phyloP scores from a whole-genome alignment of 2,113 vertebrate genomes.

The Mirza zaza region DNA sequence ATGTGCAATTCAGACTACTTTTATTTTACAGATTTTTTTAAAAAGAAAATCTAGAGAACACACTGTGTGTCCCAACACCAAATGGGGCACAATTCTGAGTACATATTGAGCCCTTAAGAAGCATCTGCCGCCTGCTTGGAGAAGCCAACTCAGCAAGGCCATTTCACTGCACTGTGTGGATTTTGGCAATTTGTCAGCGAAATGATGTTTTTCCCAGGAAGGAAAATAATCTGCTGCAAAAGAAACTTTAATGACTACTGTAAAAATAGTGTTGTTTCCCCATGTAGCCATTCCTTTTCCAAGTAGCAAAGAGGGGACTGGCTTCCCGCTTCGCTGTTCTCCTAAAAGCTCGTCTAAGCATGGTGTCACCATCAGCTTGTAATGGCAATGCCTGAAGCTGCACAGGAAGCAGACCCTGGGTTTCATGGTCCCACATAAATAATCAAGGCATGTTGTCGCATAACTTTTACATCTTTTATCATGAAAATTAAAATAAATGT shows the following conservation, averaged over 20 bases:
- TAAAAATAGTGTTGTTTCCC: conserved; percentile 60
- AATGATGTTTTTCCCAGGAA: conserved; percentile 64
- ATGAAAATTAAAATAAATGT: conserved; percentile 61
- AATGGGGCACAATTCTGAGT: not conserved
- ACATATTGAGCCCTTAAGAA: not conserved
- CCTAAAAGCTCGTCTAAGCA: conserved; percentile 51
- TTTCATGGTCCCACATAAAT: conserved; percentile 1
- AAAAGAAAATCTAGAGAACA: not conserved
- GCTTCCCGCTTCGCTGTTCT: not conserved
- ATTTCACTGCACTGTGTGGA: conserved; percentile 72
- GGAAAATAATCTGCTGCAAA: conserved; percentile 66
- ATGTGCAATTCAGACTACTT: not conserved
- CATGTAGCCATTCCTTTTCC: conserved; percentile 53
- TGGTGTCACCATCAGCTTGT: conserved; percentile 35
- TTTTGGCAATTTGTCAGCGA: conserved; percentile 60
- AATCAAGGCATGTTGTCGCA: not conserved
- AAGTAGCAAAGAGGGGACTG: conserved; percentile 34
- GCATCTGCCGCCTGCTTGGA: not conserved
- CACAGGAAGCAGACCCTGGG: conserved; percentile 47
- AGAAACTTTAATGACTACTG: conserved; percentile 69
- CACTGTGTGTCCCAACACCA: not conserved
- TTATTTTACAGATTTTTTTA: not conserved
- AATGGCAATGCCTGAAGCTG: conserved; percentile 62
- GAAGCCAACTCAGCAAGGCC: conserved; percentile 71
- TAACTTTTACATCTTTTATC: conserved; percentile 48